Evolutionary conservation across 2,888 invertebrate species (phyloP).

Genomic region (Mylabris sibirica): DNA sequence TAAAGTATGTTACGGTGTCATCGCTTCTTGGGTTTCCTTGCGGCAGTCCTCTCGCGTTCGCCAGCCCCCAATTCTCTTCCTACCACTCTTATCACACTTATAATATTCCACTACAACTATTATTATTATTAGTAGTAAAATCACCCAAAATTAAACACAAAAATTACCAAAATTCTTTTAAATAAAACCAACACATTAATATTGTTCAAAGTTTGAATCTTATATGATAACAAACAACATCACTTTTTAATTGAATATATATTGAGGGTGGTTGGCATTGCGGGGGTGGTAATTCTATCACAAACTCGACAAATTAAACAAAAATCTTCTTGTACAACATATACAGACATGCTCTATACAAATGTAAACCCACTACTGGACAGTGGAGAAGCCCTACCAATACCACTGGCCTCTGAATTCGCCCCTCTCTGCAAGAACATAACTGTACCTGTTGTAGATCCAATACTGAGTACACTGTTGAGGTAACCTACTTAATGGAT

Average conservation of each 20-base stretch:
- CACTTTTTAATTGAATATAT: background rate
- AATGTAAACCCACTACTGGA: slow-evolving; percentile 56
- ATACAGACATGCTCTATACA: slow-evolving; percentile 48
- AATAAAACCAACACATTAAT: background rate
- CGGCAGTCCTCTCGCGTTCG: slow-evolving; percentile 23
- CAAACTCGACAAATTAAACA: background rate
- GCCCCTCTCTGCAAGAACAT: slow-evolving; percentile 52
- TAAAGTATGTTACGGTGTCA: slow-evolving; percentile 56
- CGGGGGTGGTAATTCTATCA: background rate
- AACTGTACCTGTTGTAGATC: slow-evolving; percentile 62
- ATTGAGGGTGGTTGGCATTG: background rate
- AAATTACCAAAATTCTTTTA: background rate
- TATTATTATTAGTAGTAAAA: too few species aligned
- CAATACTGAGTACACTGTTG: slow-evolving; percentile 48
- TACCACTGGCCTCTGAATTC: slow-evolving; percentile 45
- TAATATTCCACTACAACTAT: slow-evolving; percentile 5
- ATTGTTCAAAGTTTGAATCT: too few species aligned
- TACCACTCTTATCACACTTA: background rate
- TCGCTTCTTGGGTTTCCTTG: slow-evolving; percentile 31
- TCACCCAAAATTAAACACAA: background rate
- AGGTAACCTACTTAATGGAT: slow-evolving; percentile 58
- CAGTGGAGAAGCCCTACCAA: slow-evolving; percentile 56
- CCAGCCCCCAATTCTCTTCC: slow-evolving; percentile 10
- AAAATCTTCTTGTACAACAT: slow-evolving; percentile 28
- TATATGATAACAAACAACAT: too few species aligned